Evolutionary conservation across 1,140 invertebrate species (phyloP), one percentile per base, ranked within the genome.

Genomic region (Stenopsyche tienmushanensis): DNA sequence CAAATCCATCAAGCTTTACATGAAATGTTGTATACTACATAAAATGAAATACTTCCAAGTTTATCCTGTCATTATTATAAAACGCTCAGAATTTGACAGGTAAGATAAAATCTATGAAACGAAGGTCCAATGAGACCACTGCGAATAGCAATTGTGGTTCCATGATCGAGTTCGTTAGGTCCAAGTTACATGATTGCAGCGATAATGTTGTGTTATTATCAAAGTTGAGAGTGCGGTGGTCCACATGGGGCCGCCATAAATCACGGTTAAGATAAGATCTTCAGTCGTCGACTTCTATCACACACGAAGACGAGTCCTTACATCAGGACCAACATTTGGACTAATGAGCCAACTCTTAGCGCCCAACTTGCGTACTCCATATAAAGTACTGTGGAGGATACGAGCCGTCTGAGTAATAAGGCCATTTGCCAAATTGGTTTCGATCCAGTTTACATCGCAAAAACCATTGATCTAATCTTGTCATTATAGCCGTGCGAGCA

Each of bases 261-360:
- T 47, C 10, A 47, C 44, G 17, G 44, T 49, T 15, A 9, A 49
- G 21, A 18, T 49, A 49, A 18, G 10, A 49, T 47, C 44, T 10
- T 47, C 17, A 47, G 15, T 17, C 15, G 15, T 15, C 21, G 47
- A 49, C 10, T 49, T 25, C n/a, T 20, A 25, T 34, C 24, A 55
- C 26, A 18, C 23, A 15, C 50, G 23, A 7, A 23, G 52, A 26
- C 29, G 24, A 55, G 52, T n/a, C 15, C 20, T 20, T 9, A 15
- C 54, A 42, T 34, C 29, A 34, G 29, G 13, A 50, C 47, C n/a
- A 23, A 26, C 50, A 9, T 53, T 29, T 29, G n/a, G 50, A 57
- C 54, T 57, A 57, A 57, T 57, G 54, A 57, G 54, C 20, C 54
- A 15, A 42, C 54, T 57, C 54, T 57, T 42, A 42, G n/a, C 54